These are phyloP conservation scores for Himalopsyche anomala DNA, from an alignment of 2,888 invertebrate genomes.

Conservation along the genomic window DNA sequence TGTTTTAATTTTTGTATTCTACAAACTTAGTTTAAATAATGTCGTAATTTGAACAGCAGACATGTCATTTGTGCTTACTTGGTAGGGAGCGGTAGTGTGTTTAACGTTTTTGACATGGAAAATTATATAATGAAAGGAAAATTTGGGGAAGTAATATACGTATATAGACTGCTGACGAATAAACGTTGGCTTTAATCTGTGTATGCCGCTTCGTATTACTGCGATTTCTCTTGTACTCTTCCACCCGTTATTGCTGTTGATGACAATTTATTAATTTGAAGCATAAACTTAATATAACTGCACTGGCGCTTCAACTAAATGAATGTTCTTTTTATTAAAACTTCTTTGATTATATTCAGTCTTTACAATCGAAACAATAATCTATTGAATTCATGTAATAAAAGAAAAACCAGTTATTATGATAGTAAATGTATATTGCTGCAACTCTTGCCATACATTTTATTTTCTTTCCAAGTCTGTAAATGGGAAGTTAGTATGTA, in stretches of 20 bases:
- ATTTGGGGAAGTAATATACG: slow-evolving; percentile 1
- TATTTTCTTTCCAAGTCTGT: no score
- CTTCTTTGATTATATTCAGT: no score
- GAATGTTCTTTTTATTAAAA: no score
- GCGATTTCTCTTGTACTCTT: slow-evolving; percentile 23
- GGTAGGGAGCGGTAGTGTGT: slow-evolving; percentile 8
- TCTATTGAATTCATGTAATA: no score
- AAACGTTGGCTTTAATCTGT: slow-evolving; percentile 17
- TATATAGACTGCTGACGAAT: slow-evolving; percentile 25
- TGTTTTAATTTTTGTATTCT: slow-evolving; percentile 29
- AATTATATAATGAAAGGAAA: slow-evolving; percentile 30
- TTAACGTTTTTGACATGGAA: slow-evolving; percentile 34
- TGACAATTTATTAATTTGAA: slow-evolving; percentile 34
- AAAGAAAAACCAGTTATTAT: no score
- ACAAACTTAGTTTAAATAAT: slow-evolving; percentile 31
- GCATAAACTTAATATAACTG: neutral
- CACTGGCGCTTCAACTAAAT: neutral
- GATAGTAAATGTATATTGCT: no score
- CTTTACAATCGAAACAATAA: no score
- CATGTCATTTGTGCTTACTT: slow-evolving; percentile 27
- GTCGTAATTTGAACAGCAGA: slow-evolving; percentile 23
- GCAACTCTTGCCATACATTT: no score
- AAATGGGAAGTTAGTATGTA: no score
- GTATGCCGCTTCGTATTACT: neutral
- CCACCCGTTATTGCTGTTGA: neutral